Evolutionary conservation across 2,888 invertebrate species (phyloP).

Genomic region (Scelioninae gen. 1): DNA sequence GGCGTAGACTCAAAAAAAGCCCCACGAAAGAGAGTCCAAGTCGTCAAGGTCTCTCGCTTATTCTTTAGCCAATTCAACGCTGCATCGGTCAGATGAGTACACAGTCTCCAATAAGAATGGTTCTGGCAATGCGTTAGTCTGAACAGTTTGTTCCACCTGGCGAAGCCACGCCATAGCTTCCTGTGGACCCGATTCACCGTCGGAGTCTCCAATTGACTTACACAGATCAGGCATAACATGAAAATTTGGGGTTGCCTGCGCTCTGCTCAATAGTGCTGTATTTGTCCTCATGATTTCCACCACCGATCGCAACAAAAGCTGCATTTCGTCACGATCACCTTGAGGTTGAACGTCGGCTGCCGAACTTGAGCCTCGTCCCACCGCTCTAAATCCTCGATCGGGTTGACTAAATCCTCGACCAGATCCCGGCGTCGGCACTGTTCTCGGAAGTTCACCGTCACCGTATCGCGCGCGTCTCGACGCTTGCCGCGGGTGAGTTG

Average conservation of each 20-base stretch:
- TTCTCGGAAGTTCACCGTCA: too few relatives aligned
- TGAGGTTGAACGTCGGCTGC: background rate
- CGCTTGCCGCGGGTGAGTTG: too few relatives aligned
- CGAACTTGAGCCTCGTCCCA: background rate
- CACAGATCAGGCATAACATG: conserved; percentile 8
- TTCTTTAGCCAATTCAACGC: conserved; percentile 23
- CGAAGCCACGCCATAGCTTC: conserved; percentile 24
- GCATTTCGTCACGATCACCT: background rate
- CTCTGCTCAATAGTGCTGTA: background rate
- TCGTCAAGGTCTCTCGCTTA: background rate
- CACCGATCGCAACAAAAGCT: background rate
- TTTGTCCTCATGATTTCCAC: background rate
- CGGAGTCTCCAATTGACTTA: conserved; percentile 24
- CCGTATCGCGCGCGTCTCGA: too few relatives aligned
- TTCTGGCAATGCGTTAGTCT: conserved; percentile 22
- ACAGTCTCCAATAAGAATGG: conserved; percentile 16
- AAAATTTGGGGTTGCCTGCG: background rate
- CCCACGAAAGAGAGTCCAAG: background rate
- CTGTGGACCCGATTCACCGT: conserved; percentile 17
- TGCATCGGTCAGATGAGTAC: conserved; percentile 19
- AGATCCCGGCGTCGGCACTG: too few relatives aligned
- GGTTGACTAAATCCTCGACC: too few relatives aligned
- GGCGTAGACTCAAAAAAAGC: conserved; percentile 1
- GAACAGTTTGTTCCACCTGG: conserved; percentile 26
- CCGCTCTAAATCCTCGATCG: too few relatives aligned